Evolutionary conservation across 2,113 vertebrate species (phyloP).

Genomic region (Cinclus mexicanus): DNA sequence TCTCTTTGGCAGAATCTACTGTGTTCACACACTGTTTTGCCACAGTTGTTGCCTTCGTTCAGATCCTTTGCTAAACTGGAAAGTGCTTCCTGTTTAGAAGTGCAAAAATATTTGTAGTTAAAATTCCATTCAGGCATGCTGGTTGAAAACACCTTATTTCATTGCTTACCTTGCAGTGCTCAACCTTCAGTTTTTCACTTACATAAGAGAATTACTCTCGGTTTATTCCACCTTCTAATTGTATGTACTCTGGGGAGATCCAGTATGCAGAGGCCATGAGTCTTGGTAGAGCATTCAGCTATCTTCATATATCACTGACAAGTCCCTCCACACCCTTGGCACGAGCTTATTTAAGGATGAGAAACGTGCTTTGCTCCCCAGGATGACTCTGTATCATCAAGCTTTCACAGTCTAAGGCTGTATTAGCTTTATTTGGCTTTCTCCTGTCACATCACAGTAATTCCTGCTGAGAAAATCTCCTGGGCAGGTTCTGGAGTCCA

Average conservation of each 20-base stretch:
- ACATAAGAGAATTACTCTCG: neutral
- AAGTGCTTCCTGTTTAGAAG: neutral
- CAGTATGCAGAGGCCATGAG: neutral
- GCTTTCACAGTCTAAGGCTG: neutral
- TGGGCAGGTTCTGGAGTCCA: neutral
- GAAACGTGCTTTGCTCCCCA: neutral
- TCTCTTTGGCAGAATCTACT: slow-evolving; percentile 36
- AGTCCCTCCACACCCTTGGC: neutral
- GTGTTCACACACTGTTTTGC: slow-evolving; percentile 38
- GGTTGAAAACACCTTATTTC: neutral
- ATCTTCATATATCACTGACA: neutral
- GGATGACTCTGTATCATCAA: neutral
- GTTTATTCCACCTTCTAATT: neutral
- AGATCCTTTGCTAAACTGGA: slow-evolving; percentile 1
- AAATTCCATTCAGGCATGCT: neutral
- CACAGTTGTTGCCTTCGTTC: neutral
- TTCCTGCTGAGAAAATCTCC: neutral
- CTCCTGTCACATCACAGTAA: neutral
- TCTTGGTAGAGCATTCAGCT: neutral
- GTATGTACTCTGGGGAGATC: neutral
- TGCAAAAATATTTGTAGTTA: slow-evolving; percentile 6
- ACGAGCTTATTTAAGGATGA: neutral
- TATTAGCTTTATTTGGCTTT: neutral
- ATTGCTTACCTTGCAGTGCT: neutral
- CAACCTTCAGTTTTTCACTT: neutral